These are phyloP conservation scores for Cordylochernes scorpioides DNA, from an alignment of 2,888 invertebrate genomes.

Conservation along the genomic window DNA sequence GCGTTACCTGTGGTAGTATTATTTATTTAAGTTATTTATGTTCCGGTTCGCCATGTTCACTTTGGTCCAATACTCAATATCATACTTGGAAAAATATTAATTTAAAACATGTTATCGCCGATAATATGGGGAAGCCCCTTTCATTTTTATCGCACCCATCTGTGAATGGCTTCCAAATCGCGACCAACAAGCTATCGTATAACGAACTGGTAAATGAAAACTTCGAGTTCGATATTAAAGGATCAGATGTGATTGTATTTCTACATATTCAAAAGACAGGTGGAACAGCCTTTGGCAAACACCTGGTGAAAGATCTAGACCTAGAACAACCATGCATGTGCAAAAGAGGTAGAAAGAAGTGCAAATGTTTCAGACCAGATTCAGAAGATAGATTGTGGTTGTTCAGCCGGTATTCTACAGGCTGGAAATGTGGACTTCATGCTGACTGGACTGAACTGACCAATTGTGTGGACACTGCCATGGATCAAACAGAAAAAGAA, in stretches of 20 bases:
- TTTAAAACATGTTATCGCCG: no score
- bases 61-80: no score
- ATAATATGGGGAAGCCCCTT: conserved; percentile 12
- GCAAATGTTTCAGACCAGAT: conserved; percentile 18
- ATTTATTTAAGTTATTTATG: no score
- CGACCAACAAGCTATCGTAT: conserved; percentile 9
- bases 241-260: conserved; percentile 88
- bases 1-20: no score
- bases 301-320: conserved; percentile 80
- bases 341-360: conserved; percentile 14
- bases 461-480: conserved; percentile 60
- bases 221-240: conserved; percentile 20
- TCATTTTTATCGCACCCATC: conserved; percentile 12
- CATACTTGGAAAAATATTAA: no score
- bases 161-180: background rate
- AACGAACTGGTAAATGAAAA: conserved; percentile 11
- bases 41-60: no score
- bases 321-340: conserved; percentile 51
- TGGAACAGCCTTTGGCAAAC: conserved; percentile 83
- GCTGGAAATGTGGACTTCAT: conserved; percentile 92
- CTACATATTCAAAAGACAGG: conserved; percentile 94
- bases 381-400: conserved; percentile 64
- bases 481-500: conserved; percentile 63
- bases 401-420: conserved; percentile 85
- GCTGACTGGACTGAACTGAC: conserved; percentile 95